Conservation (phyloP, 2,888 invertebrate species). For the Xanthorhoe spadicearia region DNA sequence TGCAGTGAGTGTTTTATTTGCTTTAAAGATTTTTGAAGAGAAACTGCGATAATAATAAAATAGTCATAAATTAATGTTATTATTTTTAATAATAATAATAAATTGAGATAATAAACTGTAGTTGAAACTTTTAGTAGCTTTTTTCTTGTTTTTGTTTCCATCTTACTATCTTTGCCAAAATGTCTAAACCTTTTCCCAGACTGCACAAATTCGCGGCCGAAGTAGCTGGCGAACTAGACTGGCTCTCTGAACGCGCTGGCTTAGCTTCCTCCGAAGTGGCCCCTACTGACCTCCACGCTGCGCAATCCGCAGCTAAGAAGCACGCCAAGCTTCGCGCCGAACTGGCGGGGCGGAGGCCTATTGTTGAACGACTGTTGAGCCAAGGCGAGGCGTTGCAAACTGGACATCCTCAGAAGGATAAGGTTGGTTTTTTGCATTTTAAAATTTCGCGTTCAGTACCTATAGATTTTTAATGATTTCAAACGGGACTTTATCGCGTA, state of each 20-base stretch:
- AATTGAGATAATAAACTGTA: too few relatives aligned
- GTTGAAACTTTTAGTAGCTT: too few relatives aligned
- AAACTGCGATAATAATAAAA: too few relatives aligned
- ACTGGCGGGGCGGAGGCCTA: slow-evolving; percentile 93
- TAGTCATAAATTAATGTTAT: too few relatives aligned
- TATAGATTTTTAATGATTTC: too few relatives aligned
- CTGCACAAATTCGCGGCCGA: slow-evolving; percentile 98
- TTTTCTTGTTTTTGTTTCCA: too few relatives aligned
- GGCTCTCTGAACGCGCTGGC: slow-evolving; percentile 96
- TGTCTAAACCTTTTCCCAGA: slow-evolving; percentile 56
- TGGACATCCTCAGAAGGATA: slow-evolving; percentile 91
- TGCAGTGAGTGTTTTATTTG: slow-evolving; percentile 70
- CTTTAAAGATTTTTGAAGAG: too few relatives aligned
- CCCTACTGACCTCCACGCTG: slow-evolving; percentile 95
- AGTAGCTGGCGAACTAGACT: slow-evolving; percentile 95
- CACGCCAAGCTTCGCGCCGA: slow-evolving; percentile 97
- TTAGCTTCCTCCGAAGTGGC: slow-evolving; percentile 90
- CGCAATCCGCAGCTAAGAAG: slow-evolving; percentile 96
- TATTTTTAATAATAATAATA: too few relatives aligned
- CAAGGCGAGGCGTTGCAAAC: slow-evolving; percentile 91
- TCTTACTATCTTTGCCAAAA: too few relatives aligned
- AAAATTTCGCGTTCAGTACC: too few relatives aligned
- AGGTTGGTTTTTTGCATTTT: slow-evolving; percentile 76
- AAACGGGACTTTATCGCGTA: too few relatives aligned
- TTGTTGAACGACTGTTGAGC: slow-evolving; percentile 92